Evolutionary conservation across 2,797 vertebrate species (phyloP).

Genomic region (Borostomias antarcticus): DNA sequence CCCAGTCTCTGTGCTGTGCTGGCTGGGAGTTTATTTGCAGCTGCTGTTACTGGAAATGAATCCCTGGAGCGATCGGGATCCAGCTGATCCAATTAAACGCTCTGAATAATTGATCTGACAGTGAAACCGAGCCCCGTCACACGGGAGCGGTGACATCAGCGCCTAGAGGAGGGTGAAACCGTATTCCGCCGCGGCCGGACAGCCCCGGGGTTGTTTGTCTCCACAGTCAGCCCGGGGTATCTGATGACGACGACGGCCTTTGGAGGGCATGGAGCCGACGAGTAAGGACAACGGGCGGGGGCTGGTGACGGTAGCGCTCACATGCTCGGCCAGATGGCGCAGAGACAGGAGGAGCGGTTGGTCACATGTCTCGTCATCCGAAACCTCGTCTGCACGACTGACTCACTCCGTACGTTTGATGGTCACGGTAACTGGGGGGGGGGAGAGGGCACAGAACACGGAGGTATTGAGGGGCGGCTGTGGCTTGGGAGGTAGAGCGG

Average conservation of each 20-base stretch:
- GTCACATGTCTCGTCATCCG: slow-evolving; percentile 59
- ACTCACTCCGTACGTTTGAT: too few relatives aligned
- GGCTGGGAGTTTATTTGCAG: slow-evolving; percentile 73
- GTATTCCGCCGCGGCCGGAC: slow-evolving; percentile 66
- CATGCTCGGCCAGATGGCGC: slow-evolving; percentile 50
- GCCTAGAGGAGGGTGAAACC: slow-evolving; percentile 63
- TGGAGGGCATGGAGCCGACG: slow-evolving; percentile 70
- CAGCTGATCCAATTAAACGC: slow-evolving; percentile 78
- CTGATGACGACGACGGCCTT: slow-evolving; percentile 70
- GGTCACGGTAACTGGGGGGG: too few relatives aligned
- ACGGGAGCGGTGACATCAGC: slow-evolving; percentile 75
- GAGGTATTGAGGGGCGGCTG: too few relatives aligned
- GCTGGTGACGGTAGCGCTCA: slow-evolving; percentile 56
- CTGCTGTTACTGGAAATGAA: slow-evolving; percentile 75
- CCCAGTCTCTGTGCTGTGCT: slow-evolving; percentile 55
- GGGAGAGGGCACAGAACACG: too few relatives aligned
- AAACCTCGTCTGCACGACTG: too few relatives aligned
- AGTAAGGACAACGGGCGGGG: slow-evolving; percentile 48
- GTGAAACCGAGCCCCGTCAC: slow-evolving; percentile 74
- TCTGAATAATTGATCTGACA: slow-evolving; percentile 80
- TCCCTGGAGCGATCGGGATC: slow-evolving; percentile 71
- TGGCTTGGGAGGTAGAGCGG: too few relatives aligned
- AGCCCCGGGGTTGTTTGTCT: slow-evolving; percentile 64
- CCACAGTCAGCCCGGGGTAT: slow-evolving; percentile 67
- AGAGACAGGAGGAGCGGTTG: slow-evolving; percentile 56